Conservation (phyloP, 2,113 vertebrate species). For the Laticauda colubrina region DNA sequence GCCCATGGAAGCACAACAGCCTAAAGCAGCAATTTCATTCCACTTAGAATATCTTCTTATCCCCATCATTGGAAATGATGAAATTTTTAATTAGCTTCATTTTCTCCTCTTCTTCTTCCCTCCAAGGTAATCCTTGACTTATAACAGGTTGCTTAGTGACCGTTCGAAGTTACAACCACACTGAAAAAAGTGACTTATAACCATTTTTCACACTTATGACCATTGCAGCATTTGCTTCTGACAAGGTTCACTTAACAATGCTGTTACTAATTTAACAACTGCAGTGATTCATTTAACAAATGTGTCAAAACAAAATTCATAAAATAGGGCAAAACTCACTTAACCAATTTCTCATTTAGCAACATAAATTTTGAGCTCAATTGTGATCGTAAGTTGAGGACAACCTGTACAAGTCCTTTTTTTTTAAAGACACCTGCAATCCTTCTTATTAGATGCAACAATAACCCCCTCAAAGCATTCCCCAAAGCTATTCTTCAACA, state of each 20-base stretch:
- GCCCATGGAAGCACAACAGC: not conserved
- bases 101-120: not conserved
- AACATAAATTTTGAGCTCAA: not conserved
- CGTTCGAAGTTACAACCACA: not conserved
- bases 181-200: not conserved
- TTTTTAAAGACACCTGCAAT: not conserved
- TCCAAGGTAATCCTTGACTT: not conserved
- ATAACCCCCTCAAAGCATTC: not conserved
- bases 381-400: not conserved
- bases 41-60: not conserved
- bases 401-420: not conserved
- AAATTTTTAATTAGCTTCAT: not conserved
- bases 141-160: not conserved
- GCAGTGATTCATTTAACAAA: not conserved
- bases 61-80: not conserved
- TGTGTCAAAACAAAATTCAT: not conserved
- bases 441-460: not conserved
- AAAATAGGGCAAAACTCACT: not conserved
- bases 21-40: not conserved
- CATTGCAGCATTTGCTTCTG: not conserved
- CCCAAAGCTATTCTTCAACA: conserved; percentile 41
- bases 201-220: not conserved
- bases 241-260: not conserved
- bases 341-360: not conserved
- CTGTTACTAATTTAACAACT: not conserved